Percentiles rank a stretch among this genome's conserved stretches.
Evolutionary conservation across 1,140 invertebrate species (phyloP).

Genomic region (Sinella curviseta): DNA sequence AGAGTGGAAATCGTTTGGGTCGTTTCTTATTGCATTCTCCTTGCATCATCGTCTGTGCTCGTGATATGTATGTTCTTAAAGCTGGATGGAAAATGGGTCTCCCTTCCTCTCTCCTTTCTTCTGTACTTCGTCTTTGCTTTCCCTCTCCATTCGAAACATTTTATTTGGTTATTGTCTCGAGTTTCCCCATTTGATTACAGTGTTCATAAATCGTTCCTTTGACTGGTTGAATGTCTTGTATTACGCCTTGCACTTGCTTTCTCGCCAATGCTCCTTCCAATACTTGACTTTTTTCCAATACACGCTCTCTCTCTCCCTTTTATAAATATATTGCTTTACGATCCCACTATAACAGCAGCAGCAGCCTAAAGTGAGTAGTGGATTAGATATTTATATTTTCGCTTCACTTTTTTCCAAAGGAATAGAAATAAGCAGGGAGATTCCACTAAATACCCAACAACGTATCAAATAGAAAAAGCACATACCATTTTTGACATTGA

Average conservation of each 20-base stretch:
- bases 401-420: neutral
- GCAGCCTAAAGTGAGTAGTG: neutral
- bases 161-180: conserved; percentile 14
- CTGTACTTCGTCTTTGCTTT: neutral
- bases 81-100: neutral
- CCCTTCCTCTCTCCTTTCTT: neutral
- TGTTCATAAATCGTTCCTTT: conserved; percentile 13
- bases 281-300: neutral
- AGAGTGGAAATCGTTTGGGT: neutral
- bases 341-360: neutral
- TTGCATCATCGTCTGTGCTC: neutral
- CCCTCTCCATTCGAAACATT: neutral
- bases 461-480: neutral
- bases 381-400: conserved; percentile 3
- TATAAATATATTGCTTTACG: neutral
- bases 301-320: too few species aligned
- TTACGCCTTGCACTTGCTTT: neutral
- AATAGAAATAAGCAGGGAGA: neutral
- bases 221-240: neutral
- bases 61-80: too few species aligned
- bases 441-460: neutral
- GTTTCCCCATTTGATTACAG: conserved; percentile 20
- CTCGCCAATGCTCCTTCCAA: neutral
- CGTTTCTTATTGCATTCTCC: neutral
- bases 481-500: conserved; percentile 12